A percentile compares a stretch with the other conserved stretches of the same genome.
These are phyloP conservation scores for Callipepla squamata DNA, from an alignment of 2,113 vertebrate species.

Conservation along the genomic window DNA sequence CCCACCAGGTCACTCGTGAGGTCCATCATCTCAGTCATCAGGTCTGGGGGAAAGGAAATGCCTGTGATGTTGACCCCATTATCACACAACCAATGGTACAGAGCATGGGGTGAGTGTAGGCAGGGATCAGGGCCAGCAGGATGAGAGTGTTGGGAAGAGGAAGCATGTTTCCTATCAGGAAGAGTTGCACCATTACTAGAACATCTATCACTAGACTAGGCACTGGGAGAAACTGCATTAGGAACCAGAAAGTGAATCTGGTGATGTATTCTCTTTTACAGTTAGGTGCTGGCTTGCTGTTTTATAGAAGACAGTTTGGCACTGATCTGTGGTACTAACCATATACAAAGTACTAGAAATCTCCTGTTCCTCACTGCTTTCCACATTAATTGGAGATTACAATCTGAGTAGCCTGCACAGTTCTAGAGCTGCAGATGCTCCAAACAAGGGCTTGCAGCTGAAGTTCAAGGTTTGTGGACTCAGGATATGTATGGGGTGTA, in stretches of 20 bases:
- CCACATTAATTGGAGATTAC: not conserved
- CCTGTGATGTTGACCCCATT: not conserved
- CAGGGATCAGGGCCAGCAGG: not conserved
- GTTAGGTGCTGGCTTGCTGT: not conserved
- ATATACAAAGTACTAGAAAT: not conserved
- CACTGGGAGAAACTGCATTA: not conserved
- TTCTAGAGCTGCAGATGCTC: not conserved
- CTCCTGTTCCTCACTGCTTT: not conserved
- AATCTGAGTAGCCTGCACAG: not conserved
- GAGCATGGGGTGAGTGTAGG: not conserved
- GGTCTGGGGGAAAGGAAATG: slow-evolving; percentile 79
- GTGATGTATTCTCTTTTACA: not conserved
- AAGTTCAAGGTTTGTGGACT: not conserved
- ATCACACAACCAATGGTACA: not conserved
- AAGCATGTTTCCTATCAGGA: not conserved
- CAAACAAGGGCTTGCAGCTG: not conserved
- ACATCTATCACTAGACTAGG: not conserved
- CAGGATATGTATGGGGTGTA: not conserved
- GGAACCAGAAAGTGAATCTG: not conserved
- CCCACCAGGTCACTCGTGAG: slow-evolving; percentile 96
- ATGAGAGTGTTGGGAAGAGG: not conserved
- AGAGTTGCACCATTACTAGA: not conserved
- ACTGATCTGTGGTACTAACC: not conserved
- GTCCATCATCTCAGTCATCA: slow-evolving; percentile 99
- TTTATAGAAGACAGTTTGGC: not conserved